phyloP scores from a whole-genome alignment of 2,113 vertebrate genomes.

The Ictalurus furcatus region DNA sequence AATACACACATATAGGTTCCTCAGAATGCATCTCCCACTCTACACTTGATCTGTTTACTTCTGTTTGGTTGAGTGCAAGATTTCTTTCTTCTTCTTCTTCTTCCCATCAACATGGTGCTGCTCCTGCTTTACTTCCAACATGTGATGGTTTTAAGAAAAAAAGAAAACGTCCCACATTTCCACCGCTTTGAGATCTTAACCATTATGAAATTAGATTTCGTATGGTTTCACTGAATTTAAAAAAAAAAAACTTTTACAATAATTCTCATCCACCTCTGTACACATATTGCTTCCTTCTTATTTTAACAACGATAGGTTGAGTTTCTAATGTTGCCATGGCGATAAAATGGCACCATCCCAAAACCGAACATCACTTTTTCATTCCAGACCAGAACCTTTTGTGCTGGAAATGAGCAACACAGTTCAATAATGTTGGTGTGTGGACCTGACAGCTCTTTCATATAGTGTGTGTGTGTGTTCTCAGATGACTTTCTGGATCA shows the following conservation, averaged over 20 bases:
- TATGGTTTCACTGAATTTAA: neutral
- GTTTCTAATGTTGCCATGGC: neutral
- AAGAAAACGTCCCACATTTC: neutral
- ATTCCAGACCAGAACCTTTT: neutral
- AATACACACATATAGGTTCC: conserved; percentile 25
- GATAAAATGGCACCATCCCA: neutral
- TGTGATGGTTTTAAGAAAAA: neutral
- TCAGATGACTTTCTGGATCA: conserved; percentile 84
- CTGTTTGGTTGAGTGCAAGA: neutral
- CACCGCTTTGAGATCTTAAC: neutral
- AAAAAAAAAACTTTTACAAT: neutral
- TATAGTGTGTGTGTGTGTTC: conserved; percentile 46
- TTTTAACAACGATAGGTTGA: neutral
- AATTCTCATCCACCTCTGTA: neutral
- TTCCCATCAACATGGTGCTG: neutral
- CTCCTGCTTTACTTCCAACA: neutral
- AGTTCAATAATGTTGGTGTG: conserved; percentile 12
- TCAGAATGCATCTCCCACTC: neutral
- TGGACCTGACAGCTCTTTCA: conserved; percentile 52
- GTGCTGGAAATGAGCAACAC: neutral
- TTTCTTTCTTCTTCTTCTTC: neutral
- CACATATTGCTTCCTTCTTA: neutral
- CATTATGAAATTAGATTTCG: neutral
- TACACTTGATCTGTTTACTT: neutral
- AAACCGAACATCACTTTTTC: neutral